Evolutionary conservation across 2,113 vertebrate genomes (phyloP).

Genomic region (Procavia capensis): DNA sequence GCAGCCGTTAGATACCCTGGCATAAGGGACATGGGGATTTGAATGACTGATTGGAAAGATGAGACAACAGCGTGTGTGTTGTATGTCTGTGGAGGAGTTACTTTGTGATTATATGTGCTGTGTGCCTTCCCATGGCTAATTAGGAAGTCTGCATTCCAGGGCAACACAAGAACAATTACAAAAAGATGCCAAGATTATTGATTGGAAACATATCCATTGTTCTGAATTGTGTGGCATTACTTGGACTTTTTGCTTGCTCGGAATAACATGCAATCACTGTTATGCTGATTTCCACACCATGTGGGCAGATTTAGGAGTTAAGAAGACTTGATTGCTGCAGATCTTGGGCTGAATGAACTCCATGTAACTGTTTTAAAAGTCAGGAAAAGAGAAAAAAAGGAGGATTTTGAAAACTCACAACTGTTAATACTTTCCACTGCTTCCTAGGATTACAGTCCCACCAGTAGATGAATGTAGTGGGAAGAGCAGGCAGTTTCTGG

Average conservation of each 20-base stretch:
- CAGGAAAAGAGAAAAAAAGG: background rate
- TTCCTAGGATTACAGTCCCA: background rate
- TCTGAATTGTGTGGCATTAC: constrained; percentile 30
- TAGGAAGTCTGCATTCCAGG: constrained; percentile 62
- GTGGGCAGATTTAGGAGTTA: constrained; percentile 17
- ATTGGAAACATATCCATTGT: constrained; percentile 77
- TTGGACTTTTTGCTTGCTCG: constrained; percentile 55
- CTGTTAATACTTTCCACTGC: background rate
- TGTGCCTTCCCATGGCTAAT: constrained; percentile 68
- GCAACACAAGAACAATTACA: constrained; percentile 72
- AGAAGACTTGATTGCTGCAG: constrained; percentile 7
- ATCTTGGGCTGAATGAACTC: constrained; percentile 39
- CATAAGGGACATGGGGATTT: background rate
- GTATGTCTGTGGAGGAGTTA: background rate
- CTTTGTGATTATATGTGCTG: constrained; percentile 1
- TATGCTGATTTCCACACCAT: background rate
- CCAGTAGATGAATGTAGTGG: background rate
- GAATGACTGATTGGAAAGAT: background rate
- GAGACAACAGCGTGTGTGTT: background rate
- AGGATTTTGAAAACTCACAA: constrained; percentile 44
- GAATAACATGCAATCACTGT: constrained; percentile 10
- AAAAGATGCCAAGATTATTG: constrained; percentile 75
- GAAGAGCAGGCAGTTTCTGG: constrained; percentile 25
- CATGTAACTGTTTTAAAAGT: constrained; percentile 32
- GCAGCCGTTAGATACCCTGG: background rate